Evolutionary conservation across 2,888 invertebrate genomes (phyloP).

Genomic region (Choristoneura rosaceana): DNA sequence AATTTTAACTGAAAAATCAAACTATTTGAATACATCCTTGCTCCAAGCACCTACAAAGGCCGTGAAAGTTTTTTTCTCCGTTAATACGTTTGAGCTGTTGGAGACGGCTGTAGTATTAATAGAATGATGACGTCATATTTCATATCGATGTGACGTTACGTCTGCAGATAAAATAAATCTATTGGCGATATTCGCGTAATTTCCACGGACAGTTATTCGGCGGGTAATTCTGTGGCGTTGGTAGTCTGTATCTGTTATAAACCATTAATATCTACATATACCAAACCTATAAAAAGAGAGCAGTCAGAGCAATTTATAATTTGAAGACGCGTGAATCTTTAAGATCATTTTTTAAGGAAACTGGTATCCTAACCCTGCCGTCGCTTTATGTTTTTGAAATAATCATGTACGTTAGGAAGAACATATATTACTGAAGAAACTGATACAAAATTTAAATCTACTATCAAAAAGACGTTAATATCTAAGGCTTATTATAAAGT

Average conservation of each 20-base stretch:
- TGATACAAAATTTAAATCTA: no score
- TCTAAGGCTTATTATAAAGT: no score
- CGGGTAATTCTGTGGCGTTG: neutral
- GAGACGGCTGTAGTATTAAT: constrained; percentile 18
- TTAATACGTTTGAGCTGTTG: neutral
- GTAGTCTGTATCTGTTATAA: neutral
- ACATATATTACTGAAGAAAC: no score
- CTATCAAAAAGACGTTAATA: no score
- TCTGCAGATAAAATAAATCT: constrained; percentile 12
- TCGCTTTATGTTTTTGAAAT: no score
- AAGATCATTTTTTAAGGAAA: no score
- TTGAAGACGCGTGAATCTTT: no score
- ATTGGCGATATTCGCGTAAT: constrained; percentile 10
- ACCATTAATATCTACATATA: no score
- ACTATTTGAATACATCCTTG: neutral
- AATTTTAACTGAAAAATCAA: neutral
- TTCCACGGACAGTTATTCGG: neutral
- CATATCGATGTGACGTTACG: constrained; percentile 15
- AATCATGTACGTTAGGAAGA: no score
- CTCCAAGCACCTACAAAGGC: neutral
- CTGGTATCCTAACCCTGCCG: no score
- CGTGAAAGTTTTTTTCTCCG: neutral
- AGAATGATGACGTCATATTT: constrained; percentile 21
- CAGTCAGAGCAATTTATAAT: no score
- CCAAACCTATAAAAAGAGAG: no score